Evolutionary conservation across 2,797 vertebrate species (phyloP), one percentile per base, ranked within the genome.

Genomic region (Spea hammondii): DNA sequence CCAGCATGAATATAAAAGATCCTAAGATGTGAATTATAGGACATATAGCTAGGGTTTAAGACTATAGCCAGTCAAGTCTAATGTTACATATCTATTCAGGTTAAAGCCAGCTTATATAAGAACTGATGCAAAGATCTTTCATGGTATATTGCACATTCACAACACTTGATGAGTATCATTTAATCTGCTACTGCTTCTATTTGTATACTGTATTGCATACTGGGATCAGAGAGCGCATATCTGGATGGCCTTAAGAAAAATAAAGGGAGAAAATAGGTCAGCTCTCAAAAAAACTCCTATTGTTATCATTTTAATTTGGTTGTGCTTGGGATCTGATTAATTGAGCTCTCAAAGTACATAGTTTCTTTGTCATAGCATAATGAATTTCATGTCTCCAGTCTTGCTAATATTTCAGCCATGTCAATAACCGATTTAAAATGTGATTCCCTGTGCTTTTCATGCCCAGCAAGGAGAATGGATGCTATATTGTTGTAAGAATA

Each of bases 161-260:
- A 62, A 62, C 59, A 62, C 14, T 62, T 32, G 59, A 62, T 62
- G 14, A 62, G 44, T 62, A n/a, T 62, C 59, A 62, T 17, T 17
- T 32, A 17, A 62, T 32, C 59, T 62, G 32, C 59, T 4, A 62
- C 59, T 62, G 59, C 14, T 5, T 62, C 1, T 62, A n/a, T 17
- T 62, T n/a, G n/a, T 6, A 62, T 17, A 62, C n/a, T 62, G 14
- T 14, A 32, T 62, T n/a, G 32, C 59, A 17, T 62, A 62, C 14
- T 62, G 59, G 10, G 59, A 10, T 5, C 14, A 17, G n/a, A 62
- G 32, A 4, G 59, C 59, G n/a, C 59, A 62, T 32, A 62, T 32
- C 12, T 62, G 12, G 59, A 17, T 62, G 59, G 59, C 59, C 59
- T 62, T 62, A 62, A 62, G 59, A 62, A 62, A 62, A 62, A 62